Conservation (phyloP, 2,113 vertebrate species). For the Chaetorhynchus papuensis region DNA sequence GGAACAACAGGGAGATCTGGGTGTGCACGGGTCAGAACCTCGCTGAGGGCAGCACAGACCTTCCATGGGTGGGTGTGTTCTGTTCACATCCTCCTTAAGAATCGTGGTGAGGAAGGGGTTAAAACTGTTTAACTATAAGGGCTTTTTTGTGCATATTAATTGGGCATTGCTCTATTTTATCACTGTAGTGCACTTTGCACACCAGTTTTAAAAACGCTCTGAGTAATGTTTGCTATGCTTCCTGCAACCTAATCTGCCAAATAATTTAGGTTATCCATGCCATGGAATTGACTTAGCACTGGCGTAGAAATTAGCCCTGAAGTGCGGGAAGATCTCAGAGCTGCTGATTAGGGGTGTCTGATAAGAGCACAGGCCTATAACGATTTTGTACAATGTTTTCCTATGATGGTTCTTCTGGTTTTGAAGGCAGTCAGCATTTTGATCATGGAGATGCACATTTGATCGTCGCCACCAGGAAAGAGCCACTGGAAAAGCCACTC, state of each 20-base stretch:
- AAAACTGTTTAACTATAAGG: neutral
- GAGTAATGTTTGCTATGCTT: slow-evolving; percentile 39
- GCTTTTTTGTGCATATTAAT: neutral
- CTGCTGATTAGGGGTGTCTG: neutral
- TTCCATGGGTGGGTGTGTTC: neutral
- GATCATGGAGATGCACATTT: rapidly evolving
- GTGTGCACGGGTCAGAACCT: neutral
- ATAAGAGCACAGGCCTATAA: neutral
- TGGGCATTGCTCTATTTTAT: neutral
- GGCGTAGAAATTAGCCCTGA: neutral
- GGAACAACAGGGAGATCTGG: neutral
- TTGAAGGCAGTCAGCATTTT: neutral
- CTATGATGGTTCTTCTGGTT: neutral
- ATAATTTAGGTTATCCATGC: slow-evolving; percentile 26
- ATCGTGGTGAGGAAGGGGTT: neutral
- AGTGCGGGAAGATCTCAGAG: slow-evolving; percentile 22
- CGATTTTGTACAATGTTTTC: neutral
- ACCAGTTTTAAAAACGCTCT: neutral
- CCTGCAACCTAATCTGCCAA: slow-evolving; percentile 16
- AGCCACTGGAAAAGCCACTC: neutral
- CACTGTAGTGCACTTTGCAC: neutral
- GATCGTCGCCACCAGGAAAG: neutral
- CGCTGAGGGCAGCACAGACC: neutral
- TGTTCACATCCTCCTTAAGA: neutral
- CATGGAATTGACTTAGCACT: slow-evolving; percentile 1